Evolutionary conservation across 1,140 invertebrate genomes (phyloP), one percentile per base, ranked within the genome.

Genomic region (Reticulitermes speratus): DNA sequence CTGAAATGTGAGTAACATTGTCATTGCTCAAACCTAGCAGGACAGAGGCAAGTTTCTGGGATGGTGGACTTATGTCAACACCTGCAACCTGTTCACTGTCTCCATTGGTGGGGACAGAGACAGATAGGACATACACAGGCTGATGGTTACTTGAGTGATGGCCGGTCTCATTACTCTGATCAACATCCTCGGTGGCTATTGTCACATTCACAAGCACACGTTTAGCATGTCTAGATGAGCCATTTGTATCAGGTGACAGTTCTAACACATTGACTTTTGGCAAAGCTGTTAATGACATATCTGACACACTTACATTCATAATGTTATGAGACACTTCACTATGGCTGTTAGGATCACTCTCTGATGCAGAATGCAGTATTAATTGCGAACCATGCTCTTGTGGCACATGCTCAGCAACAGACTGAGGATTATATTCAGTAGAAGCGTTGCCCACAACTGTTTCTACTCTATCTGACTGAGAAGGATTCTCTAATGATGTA

Each of bases 171-270:
- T 85, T 85, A 23, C 44, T 90, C 88, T 91, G 91, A 88, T 90
- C 91, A 87, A 91, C 92, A 87, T 93, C 92, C 88, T 94, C 94
- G 32, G 94, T 93, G 32, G 94, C 93, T 88, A 96, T 96, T 7
- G 95, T 96, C 86, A 96, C 92, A 91, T 96, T 96, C 83, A 96
- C 94, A 87, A 95, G 91, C 87, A 96, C 92, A 87, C 93, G 92
- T 91, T 94, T 94, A 81, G 91, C 88, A 55, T 81, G 59, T 21
- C 44, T 69, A 38, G 69, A 30, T 8, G 85, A 83, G 45, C 65
- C 85, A 52, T 83, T 83, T 38, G 32, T 21, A 32, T 86, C 85
- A 55, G 38, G 75, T 45, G 59, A n/a, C 23, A 86, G 45, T 25
- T 69, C 75, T 21, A 86, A 82, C 32, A 86, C 44, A 82, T 86